phyloP scores from a whole-genome alignment of 2,797 vertebrate species.

The Urophycis tenuis region DNA sequence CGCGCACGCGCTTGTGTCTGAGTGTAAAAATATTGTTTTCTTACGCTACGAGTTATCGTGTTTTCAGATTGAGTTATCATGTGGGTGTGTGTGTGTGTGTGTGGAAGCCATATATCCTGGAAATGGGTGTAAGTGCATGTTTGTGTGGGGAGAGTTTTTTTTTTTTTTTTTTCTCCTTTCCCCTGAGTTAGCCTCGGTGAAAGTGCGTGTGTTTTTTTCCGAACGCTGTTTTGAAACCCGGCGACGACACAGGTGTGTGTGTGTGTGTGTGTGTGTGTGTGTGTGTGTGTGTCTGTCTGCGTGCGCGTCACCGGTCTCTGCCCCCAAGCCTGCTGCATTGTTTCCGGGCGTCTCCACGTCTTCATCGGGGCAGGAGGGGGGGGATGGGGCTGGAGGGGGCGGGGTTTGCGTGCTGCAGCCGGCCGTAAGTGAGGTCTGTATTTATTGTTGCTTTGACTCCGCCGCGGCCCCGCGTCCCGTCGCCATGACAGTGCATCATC shows the following conservation, averaged over 20 bases:
- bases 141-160: not conserved
- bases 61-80: slow-evolving; percentile 5
- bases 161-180: no score
- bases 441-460: slow-evolving; percentile 70
- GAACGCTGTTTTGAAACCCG: not conserved
- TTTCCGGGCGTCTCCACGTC: slow-evolving; percentile 64
- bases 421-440: slow-evolving; percentile 75
- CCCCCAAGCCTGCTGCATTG: slow-evolving; percentile 16
- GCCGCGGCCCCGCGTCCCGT: slow-evolving; percentile 65
- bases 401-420: slow-evolving; percentile 77
- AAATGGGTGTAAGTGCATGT: slow-evolving; percentile 1
- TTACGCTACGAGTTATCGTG: slow-evolving; percentile 2
- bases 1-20: slow-evolving; percentile 3
- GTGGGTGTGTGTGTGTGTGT: not conserved
- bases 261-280: no score
- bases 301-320: not conserved
- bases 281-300: not conserved
- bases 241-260: not conserved
- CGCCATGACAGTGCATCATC: slow-evolving; percentile 70
- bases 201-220: not conserved
- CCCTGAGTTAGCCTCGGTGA: not conserved
- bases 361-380: no score
- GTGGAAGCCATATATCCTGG: not conserved
- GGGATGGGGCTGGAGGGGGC: no score
- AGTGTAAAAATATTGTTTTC: slow-evolving; percentile 27